These are phyloP conservation scores for Lethocerus indicus DNA, from an alignment of 1,140 invertebrate species.

Conservation along the genomic window DNA sequence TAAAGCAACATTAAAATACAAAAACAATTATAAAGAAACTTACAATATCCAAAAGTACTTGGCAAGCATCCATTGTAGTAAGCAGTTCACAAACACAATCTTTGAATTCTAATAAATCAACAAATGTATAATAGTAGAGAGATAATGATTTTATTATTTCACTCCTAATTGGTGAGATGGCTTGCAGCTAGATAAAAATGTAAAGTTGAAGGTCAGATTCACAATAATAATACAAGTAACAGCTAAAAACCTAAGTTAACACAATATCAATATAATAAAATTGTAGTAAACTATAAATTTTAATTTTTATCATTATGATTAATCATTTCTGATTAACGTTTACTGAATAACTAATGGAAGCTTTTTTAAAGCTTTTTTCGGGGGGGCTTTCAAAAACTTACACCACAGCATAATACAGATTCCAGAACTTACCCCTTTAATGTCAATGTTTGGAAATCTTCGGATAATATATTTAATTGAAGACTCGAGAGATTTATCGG, in stretches of 20 bases:
- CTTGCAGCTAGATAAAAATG: conserved; percentile 37
- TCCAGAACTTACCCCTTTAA: conserved; percentile 47
- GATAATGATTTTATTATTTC: conserved; percentile 95
- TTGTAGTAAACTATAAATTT: too few species aligned
- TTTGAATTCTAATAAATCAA: conserved; percentile 96
- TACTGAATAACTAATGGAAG: too few species aligned
- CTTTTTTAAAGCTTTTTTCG: too few species aligned
- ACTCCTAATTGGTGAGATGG: conserved; percentile 64
- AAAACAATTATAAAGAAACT: conserved; percentile 20
- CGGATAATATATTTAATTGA: conserved; percentile 88
- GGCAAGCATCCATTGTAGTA: conserved; percentile 95
- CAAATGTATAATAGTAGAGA: conserved; percentile 98
- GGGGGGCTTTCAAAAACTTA: too few species aligned
- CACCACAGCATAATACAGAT: too few species aligned
- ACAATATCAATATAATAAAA: too few species aligned
- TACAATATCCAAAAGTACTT: conserved; percentile 83
- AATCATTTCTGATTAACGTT: too few species aligned
- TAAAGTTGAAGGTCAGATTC: neutral
- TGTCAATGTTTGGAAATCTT: conserved; percentile 90
- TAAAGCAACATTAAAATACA: conserved; percentile 1
- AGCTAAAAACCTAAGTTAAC: too few species aligned
- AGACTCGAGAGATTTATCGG: conserved; percentile 89
- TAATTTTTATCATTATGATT: too few species aligned
- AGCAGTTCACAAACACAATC: conserved; percentile 94
- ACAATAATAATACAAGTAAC: too few species aligned